Conservation (phyloP, 2,888 invertebrate species). For the Pseudococcus jackbeardsleyi region DNA sequence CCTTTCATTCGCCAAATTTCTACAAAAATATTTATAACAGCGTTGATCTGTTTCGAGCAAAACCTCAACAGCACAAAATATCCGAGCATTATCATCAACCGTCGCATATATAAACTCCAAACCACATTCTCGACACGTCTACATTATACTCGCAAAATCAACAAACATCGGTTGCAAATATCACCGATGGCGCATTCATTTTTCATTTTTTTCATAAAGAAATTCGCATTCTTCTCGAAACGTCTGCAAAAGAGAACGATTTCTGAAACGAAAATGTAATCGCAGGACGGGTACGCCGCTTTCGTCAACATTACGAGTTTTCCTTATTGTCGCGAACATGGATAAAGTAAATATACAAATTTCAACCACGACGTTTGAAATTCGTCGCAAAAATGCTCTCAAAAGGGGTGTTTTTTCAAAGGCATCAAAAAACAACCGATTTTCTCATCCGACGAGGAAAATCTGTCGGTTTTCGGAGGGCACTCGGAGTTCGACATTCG, state of each 20-base stretch:
- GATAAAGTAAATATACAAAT: neutral
- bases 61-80: neutral
- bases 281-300: neutral
- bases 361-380: neutral
- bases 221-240: conserved; percentile 12
- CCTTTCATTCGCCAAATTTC: neutral
- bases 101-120: neutral
- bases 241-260: neutral
- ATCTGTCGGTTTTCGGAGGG: neutral
- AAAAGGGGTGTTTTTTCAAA: no score
- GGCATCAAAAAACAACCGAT: no score
- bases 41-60: neutral
- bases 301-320: neutral
- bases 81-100: neutral
- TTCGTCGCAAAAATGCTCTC: neutral
- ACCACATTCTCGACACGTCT: neutral
- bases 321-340: neutral
- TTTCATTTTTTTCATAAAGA: neutral
- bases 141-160: conserved; percentile 16
- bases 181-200: neutral
- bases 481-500: no score
- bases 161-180: neutral
- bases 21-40: neutral
- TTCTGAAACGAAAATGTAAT: neutral
- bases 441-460: neutral